Base-by-base conservation (phyloP, 2,888 invertebrate species). In the Leucania comma region DNA sequence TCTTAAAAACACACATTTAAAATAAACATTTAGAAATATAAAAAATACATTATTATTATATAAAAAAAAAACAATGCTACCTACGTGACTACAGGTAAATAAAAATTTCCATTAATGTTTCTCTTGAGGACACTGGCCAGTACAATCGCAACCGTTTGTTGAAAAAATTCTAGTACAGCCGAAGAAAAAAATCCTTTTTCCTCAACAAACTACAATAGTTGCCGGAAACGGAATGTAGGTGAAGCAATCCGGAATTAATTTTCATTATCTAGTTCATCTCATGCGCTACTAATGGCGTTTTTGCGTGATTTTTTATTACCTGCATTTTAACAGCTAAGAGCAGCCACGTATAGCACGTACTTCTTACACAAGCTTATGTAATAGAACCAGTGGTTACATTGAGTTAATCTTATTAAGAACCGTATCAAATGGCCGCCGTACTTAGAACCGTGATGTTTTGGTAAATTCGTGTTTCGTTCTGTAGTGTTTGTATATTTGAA, bases 361-460 rank as follows among this genome's bases (percentile, higher is more conserved):
- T 58, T 53, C 75, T 70, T 62, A 65, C 56, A 59, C n/a, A 38
- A 38, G 38, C 63, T 81, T 81, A 68, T 38, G 62, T 81, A 68
- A 81, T n/a, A 68, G 60, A 64, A 63, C 53, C 24, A 50, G 62
- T 78, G 6, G 57, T 53, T 54, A 59, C 22, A 73, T 48, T 54
- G 58, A 63, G 57, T 71, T 57, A 70, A 62, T 78, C 50, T 72
- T 48, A 67, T 50, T 60, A 65, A 22, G 62, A 57, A 24, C 20
- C 71, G 72, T 80, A 78, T 82, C 81, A 76, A 80, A 80, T 86
- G 64, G 58, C 72, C 22, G 51, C 48, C 53, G 50, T 85, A 79
- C 82, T 14, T 12, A 70, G 87, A 88, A 88, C 14, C 85, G 87
- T 87, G 88, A 82, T 86, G 79, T 80, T 87, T 69, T 17, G 42